phyloP scores from a whole-genome alignment of 2,113 vertebrate genomes.

The Rhinogobius similis region DNA sequence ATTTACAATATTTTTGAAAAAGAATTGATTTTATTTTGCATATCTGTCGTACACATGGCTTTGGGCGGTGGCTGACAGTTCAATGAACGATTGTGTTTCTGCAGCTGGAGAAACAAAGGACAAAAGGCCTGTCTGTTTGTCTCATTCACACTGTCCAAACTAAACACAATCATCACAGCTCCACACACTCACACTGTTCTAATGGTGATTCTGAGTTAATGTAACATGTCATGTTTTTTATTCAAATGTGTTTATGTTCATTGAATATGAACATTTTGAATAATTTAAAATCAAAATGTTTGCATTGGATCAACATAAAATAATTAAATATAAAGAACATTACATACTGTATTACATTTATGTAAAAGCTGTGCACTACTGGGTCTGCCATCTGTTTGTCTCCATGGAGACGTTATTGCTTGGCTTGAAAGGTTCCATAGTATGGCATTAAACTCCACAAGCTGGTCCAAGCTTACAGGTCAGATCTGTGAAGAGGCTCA shows the following conservation, averaged over 20 bases:
- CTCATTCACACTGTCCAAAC: slow-evolving; percentile 17
- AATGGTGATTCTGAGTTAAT: neutral
- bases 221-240: neutral
- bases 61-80: slow-evolving; percentile 34
- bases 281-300: neutral
- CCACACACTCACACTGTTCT: neutral
- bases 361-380: neutral
- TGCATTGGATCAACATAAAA: neutral
- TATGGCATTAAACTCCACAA: no score
- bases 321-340: neutral
- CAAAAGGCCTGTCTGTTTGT: slow-evolving; percentile 44
- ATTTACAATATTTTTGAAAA: slow-evolving; percentile 37
- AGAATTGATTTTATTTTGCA: slow-evolving; percentile 72
- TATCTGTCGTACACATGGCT: slow-evolving; percentile 61
- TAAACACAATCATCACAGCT: neutral
- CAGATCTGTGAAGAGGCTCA: neutral
- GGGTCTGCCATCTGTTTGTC: neutral
- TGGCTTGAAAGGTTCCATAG: no score
- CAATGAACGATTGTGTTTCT: slow-evolving; percentile 25
- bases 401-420: no score
- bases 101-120: slow-evolving; percentile 39
- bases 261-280: neutral
- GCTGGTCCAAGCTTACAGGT: neutral
- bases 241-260: neutral
- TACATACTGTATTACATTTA: no score